Conservation (phyloP, 2,888 invertebrate genomes). For the Lasioglossum lativentre region DNA sequence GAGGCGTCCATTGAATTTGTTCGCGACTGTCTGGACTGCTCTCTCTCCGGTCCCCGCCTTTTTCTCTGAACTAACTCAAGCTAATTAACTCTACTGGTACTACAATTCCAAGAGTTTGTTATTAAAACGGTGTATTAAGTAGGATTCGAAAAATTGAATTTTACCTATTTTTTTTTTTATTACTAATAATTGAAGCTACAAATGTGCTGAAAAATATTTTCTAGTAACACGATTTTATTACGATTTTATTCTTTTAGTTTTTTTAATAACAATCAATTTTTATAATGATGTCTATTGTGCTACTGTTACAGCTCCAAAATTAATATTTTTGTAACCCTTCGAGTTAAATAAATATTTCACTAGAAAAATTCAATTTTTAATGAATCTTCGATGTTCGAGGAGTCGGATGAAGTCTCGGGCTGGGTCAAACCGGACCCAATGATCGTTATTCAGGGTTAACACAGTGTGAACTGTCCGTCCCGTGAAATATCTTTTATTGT, state of each 20-base stretch:
- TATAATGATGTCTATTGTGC: too few species aligned
- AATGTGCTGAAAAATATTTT: too few species aligned
- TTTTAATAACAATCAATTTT: too few species aligned
- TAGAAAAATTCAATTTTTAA: neutral
- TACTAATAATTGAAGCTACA: too few species aligned
- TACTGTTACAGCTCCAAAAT: too few species aligned
- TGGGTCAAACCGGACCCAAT: neutral
- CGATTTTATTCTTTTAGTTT: too few species aligned
- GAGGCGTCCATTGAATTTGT: constrained; percentile 46
- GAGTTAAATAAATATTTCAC: too few species aligned
- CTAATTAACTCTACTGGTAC: neutral
- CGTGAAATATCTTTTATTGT: neutral
- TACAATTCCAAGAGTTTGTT: neutral
- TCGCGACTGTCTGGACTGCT: neutral
- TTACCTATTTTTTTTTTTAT: too few species aligned
- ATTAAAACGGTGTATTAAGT: neutral
- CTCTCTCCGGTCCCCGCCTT: neutral
- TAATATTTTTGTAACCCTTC: too few species aligned
- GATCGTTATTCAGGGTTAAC: neutral
- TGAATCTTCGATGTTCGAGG: neutral
- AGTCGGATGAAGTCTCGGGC: neutral
- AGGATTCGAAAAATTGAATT: neutral
- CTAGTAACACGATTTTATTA: too few species aligned
- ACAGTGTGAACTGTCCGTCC: neutral
- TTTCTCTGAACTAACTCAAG: neutral